Percentiles rank a stretch among this genome's conserved stretches.
Evolutionary conservation across 2,113 vertebrate genomes (phyloP).

Genomic region (Leptobrachium ailaonicum): DNA sequence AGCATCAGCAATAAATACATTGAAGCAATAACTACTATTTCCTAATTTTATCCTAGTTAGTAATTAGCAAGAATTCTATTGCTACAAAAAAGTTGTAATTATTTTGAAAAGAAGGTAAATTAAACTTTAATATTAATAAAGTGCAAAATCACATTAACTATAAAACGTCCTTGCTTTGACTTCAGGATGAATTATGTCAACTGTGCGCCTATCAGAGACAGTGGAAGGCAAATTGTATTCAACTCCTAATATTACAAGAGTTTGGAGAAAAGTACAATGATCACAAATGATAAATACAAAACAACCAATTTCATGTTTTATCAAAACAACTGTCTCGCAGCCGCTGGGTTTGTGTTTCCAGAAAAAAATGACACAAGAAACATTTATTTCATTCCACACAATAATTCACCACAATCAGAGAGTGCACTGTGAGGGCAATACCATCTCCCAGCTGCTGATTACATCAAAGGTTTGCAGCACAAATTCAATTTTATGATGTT

Average conservation of each 20-base stretch:
- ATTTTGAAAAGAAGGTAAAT: too few relatives aligned
- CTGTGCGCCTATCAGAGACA: constrained; percentile 7
- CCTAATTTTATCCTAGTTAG: too few relatives aligned
- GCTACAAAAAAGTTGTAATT: too few relatives aligned
- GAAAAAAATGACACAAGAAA: constrained; percentile 70
- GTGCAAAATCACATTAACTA: too few relatives aligned
- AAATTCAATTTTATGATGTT: constrained; percentile 83
- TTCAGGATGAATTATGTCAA: too few relatives aligned
- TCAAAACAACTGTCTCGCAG: constrained; percentile 60
- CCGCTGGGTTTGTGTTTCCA: constrained; percentile 71
- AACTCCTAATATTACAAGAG: constrained; percentile 32
- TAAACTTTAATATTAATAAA: too few relatives aligned
- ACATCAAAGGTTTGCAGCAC: constrained; percentile 77
- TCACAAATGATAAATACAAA: constrained; percentile 53
- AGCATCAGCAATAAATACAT: too few relatives aligned
- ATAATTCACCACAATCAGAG: constrained; percentile 72
- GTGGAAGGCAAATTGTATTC: constrained; percentile 27
- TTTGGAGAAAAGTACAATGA: constrained; percentile 28
- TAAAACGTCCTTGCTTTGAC: too few relatives aligned
- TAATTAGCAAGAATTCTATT: too few relatives aligned
- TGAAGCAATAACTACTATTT: too few relatives aligned
- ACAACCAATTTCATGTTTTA: constrained; percentile 59
- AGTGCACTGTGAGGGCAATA: constrained; percentile 68
- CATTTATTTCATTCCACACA: constrained; percentile 75
- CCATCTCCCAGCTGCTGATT: constrained; percentile 81